Conservation (phyloP, 2,797 vertebrate genomes). For the Rhynchonycteris naso region DNA sequence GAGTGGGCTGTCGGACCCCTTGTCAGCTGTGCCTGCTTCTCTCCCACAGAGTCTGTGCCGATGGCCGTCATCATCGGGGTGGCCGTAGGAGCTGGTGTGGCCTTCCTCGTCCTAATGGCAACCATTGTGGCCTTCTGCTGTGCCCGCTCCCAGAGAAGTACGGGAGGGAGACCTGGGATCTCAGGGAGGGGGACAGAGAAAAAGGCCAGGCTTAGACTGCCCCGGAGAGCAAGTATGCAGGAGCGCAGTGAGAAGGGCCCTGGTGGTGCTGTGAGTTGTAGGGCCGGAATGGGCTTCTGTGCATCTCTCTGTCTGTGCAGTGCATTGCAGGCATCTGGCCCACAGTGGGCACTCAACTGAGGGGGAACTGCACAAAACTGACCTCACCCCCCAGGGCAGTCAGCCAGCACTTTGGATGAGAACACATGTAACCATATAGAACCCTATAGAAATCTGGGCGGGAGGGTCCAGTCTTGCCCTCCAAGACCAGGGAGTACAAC, state of each 20-base stretch:
- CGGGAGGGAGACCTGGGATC: conserved; percentile 79
- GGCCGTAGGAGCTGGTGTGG: conserved; percentile 97
- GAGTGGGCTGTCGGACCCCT: background rate
- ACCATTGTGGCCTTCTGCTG: conserved; percentile 99
- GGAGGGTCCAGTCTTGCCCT: background rate
- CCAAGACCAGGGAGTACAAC: background rate
- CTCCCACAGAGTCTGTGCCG: conserved; percentile 94
- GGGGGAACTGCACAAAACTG: background rate
- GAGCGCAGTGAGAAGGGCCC: background rate
- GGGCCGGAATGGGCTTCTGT: background rate
- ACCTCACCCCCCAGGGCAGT: background rate
- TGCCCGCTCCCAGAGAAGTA: conserved; percentile 98
- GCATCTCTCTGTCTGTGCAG: accelerated
- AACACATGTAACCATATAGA: accelerated
- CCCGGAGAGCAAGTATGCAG: conserved; percentile 65
- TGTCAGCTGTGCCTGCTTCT: conserved; percentile 68
- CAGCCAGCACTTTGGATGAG: background rate
- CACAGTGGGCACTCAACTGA: background rate
- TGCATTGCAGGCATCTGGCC: accelerated
- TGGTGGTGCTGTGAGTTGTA: background rate
- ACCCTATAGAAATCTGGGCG: background rate
- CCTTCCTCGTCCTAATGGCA: conserved; percentile 97
- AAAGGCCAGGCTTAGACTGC: conserved; percentile 69
- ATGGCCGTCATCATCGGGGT: conserved; percentile 99
- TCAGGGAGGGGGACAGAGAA: conserved; percentile 71